Evolutionary conservation across 1,140 invertebrate species (phyloP).

Genomic region (Holotrichia oblita): DNA sequence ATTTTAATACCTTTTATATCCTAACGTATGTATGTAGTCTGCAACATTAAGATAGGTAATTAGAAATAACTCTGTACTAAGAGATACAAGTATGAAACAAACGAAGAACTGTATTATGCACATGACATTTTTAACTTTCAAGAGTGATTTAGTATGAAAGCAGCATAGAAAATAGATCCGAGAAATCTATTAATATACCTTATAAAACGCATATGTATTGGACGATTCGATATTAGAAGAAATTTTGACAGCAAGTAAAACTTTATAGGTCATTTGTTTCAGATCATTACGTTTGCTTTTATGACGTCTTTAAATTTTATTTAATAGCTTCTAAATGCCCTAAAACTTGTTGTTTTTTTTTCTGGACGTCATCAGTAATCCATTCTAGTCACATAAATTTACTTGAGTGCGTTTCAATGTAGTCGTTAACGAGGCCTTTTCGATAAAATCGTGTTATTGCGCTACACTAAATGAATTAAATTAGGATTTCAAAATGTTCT

Average conservation of each 20-base stretch:
- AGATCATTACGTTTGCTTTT: background rate
- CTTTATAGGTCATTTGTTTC: conserved; percentile 22
- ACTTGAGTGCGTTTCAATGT: background rate
- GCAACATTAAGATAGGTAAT: too few relatives aligned
- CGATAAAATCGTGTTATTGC: too few relatives aligned
- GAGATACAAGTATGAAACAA: too few relatives aligned
- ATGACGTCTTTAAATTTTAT: conserved; percentile 18
- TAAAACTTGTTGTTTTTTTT: conserved; percentile 5
- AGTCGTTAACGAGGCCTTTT: background rate
- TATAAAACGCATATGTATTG: background rate
- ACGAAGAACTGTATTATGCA: too few relatives aligned
- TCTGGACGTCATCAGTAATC: background rate
- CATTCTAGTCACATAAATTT: background rate
- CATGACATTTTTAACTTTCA: too few relatives aligned
- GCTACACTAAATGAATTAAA: too few relatives aligned
- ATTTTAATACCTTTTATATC: too few relatives aligned
- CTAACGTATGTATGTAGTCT: too few relatives aligned
- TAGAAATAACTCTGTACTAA: too few relatives aligned
- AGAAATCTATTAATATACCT: background rate
- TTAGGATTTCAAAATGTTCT: too few relatives aligned
- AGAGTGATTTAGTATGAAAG: too few relatives aligned
- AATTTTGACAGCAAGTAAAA: background rate
- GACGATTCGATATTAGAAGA: background rate
- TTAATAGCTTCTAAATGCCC: background rate
- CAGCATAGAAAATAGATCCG: too few relatives aligned